These are phyloP conservation scores for Polyergus mexicanus DNA, from an alignment of 1,140 invertebrate genomes.

Conservation along the genomic window DNA sequence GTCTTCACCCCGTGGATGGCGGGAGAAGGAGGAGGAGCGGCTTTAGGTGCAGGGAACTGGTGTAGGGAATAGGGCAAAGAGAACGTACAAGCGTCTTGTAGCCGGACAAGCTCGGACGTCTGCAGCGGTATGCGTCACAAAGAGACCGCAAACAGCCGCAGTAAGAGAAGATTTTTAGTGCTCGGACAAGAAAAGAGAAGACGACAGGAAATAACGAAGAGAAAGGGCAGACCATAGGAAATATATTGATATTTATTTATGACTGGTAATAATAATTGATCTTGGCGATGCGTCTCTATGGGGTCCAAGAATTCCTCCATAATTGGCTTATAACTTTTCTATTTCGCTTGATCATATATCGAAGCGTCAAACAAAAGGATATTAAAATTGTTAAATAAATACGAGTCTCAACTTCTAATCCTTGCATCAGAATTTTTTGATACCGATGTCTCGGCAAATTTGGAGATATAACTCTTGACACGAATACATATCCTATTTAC, in stretches of 20 bases:
- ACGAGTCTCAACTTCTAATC: conserved; percentile 58
- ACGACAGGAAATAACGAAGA: not conserved
- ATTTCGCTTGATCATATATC: conserved; percentile 78
- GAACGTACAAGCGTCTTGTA: conserved; percentile 77
- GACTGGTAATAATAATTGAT: conserved; percentile 81
- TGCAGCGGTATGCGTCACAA: conserved; percentile 76
- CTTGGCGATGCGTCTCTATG: conserved; percentile 69
- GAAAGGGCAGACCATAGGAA: conserved; percentile 53
- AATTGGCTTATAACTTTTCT: conserved; percentile 76
- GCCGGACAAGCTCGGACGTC: conserved; percentile 76
- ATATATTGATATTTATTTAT: conserved; percentile 80
- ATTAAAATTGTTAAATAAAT: conserved; percentile 73
- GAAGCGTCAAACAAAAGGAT: conserved; percentile 74
- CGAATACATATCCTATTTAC: not conserved
- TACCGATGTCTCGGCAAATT: not conserved
- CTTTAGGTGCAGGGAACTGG: conserved; percentile 16
- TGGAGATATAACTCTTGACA: not conserved
- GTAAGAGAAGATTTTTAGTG: conserved; percentile 74
- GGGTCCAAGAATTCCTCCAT: conserved; percentile 5
- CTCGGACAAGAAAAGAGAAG: conserved; percentile 35
- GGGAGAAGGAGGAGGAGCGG: not conserved
- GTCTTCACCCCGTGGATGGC: conserved; percentile 21
- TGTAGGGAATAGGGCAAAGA: conserved; percentile 67
- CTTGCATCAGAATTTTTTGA: not conserved
- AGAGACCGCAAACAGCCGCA: conserved; percentile 72